A percentile compares a stretch with the other conserved stretches of the same genome.
phyloP scores from a whole-genome alignment of 2,113 vertebrate genomes.

The Chaetodon trifascialis region DNA sequence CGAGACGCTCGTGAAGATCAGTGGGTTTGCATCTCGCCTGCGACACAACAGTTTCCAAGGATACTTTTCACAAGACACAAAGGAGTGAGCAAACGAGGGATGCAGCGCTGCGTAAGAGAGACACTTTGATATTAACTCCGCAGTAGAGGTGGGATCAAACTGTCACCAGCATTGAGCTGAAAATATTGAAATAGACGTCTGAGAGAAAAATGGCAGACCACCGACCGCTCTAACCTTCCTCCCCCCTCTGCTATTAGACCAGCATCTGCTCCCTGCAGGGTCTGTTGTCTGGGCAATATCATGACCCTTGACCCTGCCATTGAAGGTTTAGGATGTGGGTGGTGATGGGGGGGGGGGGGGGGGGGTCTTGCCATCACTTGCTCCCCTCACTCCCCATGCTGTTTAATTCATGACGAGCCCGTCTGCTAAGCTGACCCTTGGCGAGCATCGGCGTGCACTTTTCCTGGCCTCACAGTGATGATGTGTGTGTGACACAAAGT shows the following conservation, averaged over 20 bases:
- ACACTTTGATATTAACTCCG: slow-evolving; percentile 62
- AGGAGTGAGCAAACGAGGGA: slow-evolving; percentile 49
- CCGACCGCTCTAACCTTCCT: slow-evolving; percentile 10
- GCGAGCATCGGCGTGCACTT: slow-evolving; percentile 35
- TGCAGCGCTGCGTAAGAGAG: slow-evolving; percentile 23
- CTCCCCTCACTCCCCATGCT: slow-evolving; percentile 15
- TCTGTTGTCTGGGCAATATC: slow-evolving; percentile 39
- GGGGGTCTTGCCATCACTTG: slow-evolving; percentile 14
- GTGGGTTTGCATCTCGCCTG: slow-evolving; percentile 48
- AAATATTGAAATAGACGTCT: slow-evolving; percentile 30
- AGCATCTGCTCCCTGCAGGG: slow-evolving; percentile 47
- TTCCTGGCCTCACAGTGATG: slow-evolving; percentile 2
- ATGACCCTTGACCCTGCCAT: slow-evolving; percentile 52
- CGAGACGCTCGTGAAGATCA: slow-evolving; percentile 57
- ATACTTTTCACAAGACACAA: slow-evolving; percentile 69
- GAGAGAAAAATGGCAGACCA: slow-evolving; percentile 19
- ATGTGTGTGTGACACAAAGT: slow-evolving; percentile 43
- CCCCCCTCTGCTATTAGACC: slow-evolving; percentile 5
- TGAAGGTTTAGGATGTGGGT: neutral
- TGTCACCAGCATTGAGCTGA: slow-evolving; percentile 20
- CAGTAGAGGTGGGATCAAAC: slow-evolving; percentile 44
- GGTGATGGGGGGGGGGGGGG: neutral
- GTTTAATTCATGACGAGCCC: slow-evolving; percentile 60
- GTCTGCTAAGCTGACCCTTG: slow-evolving; percentile 51
- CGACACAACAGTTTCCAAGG: slow-evolving; percentile 75